Percentiles rank a stretch among this genome's conserved stretches.
phyloP scores from a whole-genome alignment of 2,113 vertebrate genomes.

The Pachypanchax playfairii region DNA sequence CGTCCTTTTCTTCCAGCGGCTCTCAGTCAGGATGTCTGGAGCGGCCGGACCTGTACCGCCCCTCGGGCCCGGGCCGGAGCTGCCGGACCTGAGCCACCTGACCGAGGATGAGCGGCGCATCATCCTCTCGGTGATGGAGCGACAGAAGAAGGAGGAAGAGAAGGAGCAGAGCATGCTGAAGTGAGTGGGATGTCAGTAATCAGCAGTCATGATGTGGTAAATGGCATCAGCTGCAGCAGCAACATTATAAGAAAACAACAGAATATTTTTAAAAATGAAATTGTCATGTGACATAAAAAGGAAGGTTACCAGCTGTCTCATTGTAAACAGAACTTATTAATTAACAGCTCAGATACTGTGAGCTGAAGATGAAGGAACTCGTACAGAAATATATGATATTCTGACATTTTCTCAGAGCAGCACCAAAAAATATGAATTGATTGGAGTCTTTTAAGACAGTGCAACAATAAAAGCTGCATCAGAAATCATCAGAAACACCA shows the following conservation, averaged over 20 bases:
- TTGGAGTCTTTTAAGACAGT: too few relatives aligned
- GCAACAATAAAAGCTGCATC: too few relatives aligned
- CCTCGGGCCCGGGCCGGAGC: constrained; percentile 79
- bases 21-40: constrained; percentile 84
- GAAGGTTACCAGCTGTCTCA: too few relatives aligned
- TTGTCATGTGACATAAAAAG: constrained; percentile 8
- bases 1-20: constrained; percentile 39
- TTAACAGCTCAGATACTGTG: too few relatives aligned
- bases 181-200: constrained; percentile 71
- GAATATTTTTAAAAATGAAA: background rate
- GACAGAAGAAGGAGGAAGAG: constrained; percentile 93
- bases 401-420: too few relatives aligned
- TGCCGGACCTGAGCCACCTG: constrained; percentile 95
- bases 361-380: too few relatives aligned
- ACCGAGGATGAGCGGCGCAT: constrained; percentile 94
- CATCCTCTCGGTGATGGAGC: constrained; percentile 93
- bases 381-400: too few relatives aligned
- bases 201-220: too few relatives aligned
- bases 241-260: background rate
- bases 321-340: too few relatives aligned
- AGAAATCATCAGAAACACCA: too few relatives aligned
- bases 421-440: too few relatives aligned
- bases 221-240: background rate
- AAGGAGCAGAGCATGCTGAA: constrained; percentile 94
- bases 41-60: constrained; percentile 82